Evolutionary conservation across 2,888 invertebrate genomes (phyloP), one percentile per base, ranked within the genome.

Genomic region (Sarcophaga rosellei): DNA sequence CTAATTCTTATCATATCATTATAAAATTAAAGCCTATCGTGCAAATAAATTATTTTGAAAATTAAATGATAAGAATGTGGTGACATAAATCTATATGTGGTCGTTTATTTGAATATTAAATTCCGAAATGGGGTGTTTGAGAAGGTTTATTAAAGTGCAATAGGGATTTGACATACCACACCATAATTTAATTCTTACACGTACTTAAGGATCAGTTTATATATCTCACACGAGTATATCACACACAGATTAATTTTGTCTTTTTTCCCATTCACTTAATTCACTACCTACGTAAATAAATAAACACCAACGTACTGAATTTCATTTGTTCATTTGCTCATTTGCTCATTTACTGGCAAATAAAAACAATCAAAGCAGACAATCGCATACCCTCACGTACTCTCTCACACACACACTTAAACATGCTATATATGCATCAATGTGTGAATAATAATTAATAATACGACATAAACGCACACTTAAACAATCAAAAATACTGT

Each of bases 21-120:
- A 65, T 63, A 75, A 72, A 73, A 65, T 62, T 84, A 35, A 68
- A 75, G 77, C 66, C 77, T 75, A 81, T 81, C 84, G 66, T 57
- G 61, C 61, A 70, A 44, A 84, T 81, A 84, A 84, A 78, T 86
- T 86, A 81, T 78, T 53, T 15, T 53, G 35, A 59, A 84, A 78
- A 81, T 78, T 81, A 78, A 84, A 81, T 86, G 84, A 86, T 86
- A 81, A 84, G 81, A 81, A 84, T 86, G 84, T 86, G 86, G 84
- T 86, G 86, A 86, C 84, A 84, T 86, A 84, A 81, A 86, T 86
- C 70, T 84, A 74, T 47, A 66, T 78, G 77, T 23, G 84, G 81
- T 78, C 53, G 53, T 61, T 53, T 10, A n/a, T 69, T 73, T 70
- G 78, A 78, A 69, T 68, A 21, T 70, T 59, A 45, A 68, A 63